Evolutionary conservation across 2,888 invertebrate genomes (phyloP), one percentile per base, ranked within the genome.

Genomic region (Eupithecia subumbrata): DNA sequence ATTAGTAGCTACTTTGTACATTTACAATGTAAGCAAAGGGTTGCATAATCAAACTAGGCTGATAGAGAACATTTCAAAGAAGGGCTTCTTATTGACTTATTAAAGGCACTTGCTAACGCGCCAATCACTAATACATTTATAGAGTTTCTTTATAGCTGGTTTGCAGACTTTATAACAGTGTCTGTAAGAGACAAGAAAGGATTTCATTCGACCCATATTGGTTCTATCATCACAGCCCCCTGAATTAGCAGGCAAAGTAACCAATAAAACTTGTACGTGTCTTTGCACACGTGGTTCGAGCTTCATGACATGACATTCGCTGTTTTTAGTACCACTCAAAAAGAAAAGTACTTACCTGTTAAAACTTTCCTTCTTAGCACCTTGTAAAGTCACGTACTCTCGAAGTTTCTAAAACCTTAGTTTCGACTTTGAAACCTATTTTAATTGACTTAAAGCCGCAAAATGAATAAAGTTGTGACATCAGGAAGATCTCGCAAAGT

Each of bases 381-480:
- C 45, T 22, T 25, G 63, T 67, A 43, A 30, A 52, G 64, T 22
- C 64, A 48, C 43, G 66, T 22, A n/a, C 11, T 52, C 25, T 22
- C 22, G 56, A 71, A 75, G 43, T 71, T 68, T 45, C 25, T 69
- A 16, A 71, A 74, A 60, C 22, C 60, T 43, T 69, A 72, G 52
- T 71, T 70, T 52, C n/a, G 9, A 78, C 74, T 79, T 78, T 77
- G 74, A 79, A 79, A 78, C 79, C 76, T 74, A 81, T 89, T 90
- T 89, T 90, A 91, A 91, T 92, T 90, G 87, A 89, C 83, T 89
- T 87, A 82, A 86, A 40, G 88, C 86, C 87, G 87, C 85, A 89
- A 91, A 91, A 90, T 90, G 89, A 91, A 92, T 88, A 87, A 91
- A 90, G 87, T 90, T 87, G 86, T 83, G 82, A 84, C 83, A 80